phyloP scores from a whole-genome alignment of 2,797 vertebrate genomes.

The Stomatorhinus walkeri region DNA sequence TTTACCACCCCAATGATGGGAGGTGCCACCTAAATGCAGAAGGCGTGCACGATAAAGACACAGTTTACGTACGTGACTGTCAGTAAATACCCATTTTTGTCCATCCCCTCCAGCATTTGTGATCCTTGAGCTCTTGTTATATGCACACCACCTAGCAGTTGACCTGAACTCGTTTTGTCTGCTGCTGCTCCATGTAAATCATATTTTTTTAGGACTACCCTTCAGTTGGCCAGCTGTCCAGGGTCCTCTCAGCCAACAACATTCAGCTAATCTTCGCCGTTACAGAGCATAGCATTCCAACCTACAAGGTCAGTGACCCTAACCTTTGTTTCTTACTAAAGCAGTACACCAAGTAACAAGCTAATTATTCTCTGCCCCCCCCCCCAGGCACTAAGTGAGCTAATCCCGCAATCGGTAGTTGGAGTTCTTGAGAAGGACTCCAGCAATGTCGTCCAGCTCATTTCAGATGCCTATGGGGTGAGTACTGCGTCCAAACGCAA shows the following conservation, averaged over 20 bases:
- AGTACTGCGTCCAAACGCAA: slow-evolving; percentile 25
- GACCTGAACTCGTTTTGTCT: not conserved
- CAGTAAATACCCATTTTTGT: not conserved
- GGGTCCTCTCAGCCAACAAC: slow-evolving; percentile 60
- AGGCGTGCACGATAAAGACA: slow-evolving; percentile 51
- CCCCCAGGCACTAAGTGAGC: slow-evolving; percentile 59
- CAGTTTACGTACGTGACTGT: slow-evolving; percentile 45
- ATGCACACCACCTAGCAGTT: not conserved
- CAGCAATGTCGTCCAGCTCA: slow-evolving; percentile 70
- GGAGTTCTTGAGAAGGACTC: slow-evolving; percentile 63
- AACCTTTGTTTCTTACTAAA: not conserved
- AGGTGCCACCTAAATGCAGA: slow-evolving; percentile 57
- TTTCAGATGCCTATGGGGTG: slow-evolving; percentile 65
- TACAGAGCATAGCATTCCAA: slow-evolving; percentile 49
- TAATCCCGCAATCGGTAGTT: slow-evolving; percentile 69
- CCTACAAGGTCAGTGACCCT: slow-evolving; percentile 55
- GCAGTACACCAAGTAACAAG: not conserved
- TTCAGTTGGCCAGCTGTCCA: slow-evolving; percentile 64
- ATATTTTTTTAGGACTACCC: slow-evolving; percentile 63
- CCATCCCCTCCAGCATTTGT: not conserved
- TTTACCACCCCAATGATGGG: slow-evolving; percentile 56
- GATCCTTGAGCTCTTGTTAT: not conserved
- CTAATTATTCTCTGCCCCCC: not conserved
- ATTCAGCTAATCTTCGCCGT: slow-evolving; percentile 75
- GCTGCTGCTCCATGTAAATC: not conserved